Conservation (phyloP, 2,113 vertebrate species). For the Oncorhynchus tshawytscha region DNA sequence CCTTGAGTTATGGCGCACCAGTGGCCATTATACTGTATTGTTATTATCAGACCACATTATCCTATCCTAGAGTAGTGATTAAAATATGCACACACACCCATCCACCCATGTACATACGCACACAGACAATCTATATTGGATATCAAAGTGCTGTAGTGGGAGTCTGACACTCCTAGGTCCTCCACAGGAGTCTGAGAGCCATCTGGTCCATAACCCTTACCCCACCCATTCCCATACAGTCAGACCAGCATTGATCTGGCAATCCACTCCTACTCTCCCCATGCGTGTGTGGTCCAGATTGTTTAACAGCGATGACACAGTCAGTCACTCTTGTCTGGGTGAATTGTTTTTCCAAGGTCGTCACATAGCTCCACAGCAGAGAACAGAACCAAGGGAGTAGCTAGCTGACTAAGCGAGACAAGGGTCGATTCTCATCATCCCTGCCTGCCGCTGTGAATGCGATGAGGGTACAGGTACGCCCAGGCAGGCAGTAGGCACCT, state of each 20-base stretch:
- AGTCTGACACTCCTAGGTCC: constrained; percentile 40
- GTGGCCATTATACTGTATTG: neutral
- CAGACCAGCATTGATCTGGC: constrained; percentile 58
- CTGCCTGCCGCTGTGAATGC: no score
- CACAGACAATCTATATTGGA: neutral
- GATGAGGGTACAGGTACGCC: no score
- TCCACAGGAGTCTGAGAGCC: constrained; percentile 56
- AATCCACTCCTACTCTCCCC: constrained; percentile 46
- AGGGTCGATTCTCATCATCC: constrained; percentile 28
- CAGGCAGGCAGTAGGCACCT: no score
- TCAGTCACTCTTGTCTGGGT: constrained; percentile 45
- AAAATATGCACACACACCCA: neutral
- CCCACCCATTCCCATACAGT: constrained; percentile 47
- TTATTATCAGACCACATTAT: neutral
- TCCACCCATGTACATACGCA: neutral
- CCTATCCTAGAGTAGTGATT: neutral
- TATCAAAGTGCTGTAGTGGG: constrained; percentile 19
- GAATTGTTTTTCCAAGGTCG: constrained; percentile 68
- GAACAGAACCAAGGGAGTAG: constrained; percentile 48
- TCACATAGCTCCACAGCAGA: constrained; percentile 42
- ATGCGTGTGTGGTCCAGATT: constrained; percentile 61
- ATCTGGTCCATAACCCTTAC: constrained; percentile 60
- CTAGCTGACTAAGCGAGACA: constrained; percentile 44
- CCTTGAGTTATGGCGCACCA: neutral
- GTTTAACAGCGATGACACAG: constrained; percentile 61